Conservation (phyloP, 2,888 invertebrate genomes). For the Bombyx huttoni region DNA sequence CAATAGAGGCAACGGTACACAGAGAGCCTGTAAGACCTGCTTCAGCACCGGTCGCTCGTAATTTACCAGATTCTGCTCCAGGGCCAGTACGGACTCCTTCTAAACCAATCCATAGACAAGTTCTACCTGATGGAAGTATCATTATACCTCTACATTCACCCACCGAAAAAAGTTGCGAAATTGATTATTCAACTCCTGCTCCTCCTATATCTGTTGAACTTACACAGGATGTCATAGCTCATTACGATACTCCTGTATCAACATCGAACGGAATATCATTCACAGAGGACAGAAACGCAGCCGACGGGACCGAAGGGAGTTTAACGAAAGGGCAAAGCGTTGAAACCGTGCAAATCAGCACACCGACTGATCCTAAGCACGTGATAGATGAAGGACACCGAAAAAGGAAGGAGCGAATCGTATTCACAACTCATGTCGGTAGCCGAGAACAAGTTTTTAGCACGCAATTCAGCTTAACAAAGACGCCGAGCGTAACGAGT, state of each 20-base stretch:
- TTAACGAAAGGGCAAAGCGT: slow-evolving; percentile 2
- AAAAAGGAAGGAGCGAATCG: slow-evolving; percentile 54
- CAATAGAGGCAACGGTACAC: slow-evolving; percentile 7
- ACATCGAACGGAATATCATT: background rate
- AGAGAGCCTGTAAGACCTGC: slow-evolving; percentile 19
- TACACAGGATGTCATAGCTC: background rate
- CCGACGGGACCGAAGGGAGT: slow-evolving; percentile 6
- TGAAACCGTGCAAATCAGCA: background rate
- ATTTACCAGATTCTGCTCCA: slow-evolving; percentile 15
- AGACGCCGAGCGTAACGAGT: slow-evolving; percentile 75
- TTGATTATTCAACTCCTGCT: background rate
- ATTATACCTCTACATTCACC: slow-evolving; percentile 68
- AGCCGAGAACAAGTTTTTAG: slow-evolving; percentile 80
- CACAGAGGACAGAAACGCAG: slow-evolving; percentile 2
- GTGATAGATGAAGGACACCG: slow-evolving; percentile 15
- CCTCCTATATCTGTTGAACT: background rate
- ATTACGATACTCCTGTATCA: background rate
- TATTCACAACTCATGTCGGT: slow-evolving; percentile 79
- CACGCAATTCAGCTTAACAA: slow-evolving; percentile 76
- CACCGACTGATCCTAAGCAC: slow-evolving; percentile 4
- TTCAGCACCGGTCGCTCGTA: slow-evolving; percentile 20
- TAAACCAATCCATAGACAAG: slow-evolving; percentile 42
- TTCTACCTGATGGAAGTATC: slow-evolving; percentile 72
- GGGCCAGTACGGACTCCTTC: slow-evolving; percentile 28
- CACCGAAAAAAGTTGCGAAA: slow-evolving; percentile 29